Evolutionary conservation across 2,888 invertebrate genomes (phyloP).

Genomic region (Caenorhabditis angaria): DNA sequence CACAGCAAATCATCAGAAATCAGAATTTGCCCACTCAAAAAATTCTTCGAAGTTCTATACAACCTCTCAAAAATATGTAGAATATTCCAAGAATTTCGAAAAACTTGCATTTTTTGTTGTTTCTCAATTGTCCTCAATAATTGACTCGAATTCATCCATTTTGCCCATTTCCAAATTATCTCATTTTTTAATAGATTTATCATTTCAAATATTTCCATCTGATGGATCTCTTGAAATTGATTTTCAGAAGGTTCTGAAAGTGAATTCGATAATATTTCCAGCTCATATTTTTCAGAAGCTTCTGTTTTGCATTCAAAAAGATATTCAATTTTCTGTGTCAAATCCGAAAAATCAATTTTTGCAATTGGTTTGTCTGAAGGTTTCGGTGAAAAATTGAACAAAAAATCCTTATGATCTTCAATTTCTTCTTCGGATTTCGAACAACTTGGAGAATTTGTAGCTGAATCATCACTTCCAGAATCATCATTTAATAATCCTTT

Average conservation of each 20-base stretch:
- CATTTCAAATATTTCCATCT: slow-evolving; percentile 2
- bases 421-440: too few species aligned
- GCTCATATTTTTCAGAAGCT: neutral
- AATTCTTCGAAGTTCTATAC: slow-evolving; percentile 18
- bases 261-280: too few species aligned
- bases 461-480: too few species aligned
- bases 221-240: neutral
- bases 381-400: slow-evolving; percentile 27
- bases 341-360: slow-evolving; percentile 22
- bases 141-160: slow-evolving; percentile 22
- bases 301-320: slow-evolving; percentile 15
- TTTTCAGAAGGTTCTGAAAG: slow-evolving; percentile 10
- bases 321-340: slow-evolving; percentile 16
- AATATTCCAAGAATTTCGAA: slow-evolving; percentile 27
- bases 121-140: slow-evolving; percentile 21
- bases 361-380: slow-evolving; percentile 17
- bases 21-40: too few species aligned
- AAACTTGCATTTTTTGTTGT: slow-evolving; percentile 25
- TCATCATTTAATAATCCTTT: slow-evolving; percentile 26
- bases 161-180: slow-evolving; percentile 22
- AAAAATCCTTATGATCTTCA: too few species aligned
- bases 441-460: too few species aligned
- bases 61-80: slow-evolving; percentile 27
- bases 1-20: neutral
- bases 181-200: slow-evolving; percentile 26